These are phyloP conservation scores for Aproaerema taeniolella DNA, from an alignment of 2,888 invertebrate genomes.

Conservation along the genomic window DNA sequence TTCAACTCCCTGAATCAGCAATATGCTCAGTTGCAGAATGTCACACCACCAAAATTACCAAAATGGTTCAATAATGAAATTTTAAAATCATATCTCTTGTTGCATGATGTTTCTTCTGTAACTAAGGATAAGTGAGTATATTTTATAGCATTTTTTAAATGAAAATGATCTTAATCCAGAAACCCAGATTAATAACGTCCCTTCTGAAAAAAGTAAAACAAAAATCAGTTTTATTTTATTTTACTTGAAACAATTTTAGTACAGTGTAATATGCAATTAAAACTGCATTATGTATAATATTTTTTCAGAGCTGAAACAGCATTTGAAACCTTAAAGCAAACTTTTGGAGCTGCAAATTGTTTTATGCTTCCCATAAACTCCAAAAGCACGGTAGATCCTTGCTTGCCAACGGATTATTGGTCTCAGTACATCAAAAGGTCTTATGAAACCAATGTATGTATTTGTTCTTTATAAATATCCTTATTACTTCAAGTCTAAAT, in stretches of 20 bases:
- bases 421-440: constrained; percentile 83
- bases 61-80: constrained; percentile 90
- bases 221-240: constrained; percentile 22
- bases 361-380: constrained; percentile 95
- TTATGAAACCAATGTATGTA: constrained; percentile 64
- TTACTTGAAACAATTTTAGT: constrained; percentile 2
- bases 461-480: no score
- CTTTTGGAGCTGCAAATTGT: constrained; percentile 91
- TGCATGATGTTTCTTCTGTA: constrained; percentile 88
- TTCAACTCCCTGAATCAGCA: constrained; percentile 89
- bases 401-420: constrained; percentile 88
- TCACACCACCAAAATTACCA: constrained; percentile 86
- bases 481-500: no score
- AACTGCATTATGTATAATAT: no score
- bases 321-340: constrained; percentile 90
- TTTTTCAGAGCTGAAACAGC: constrained; percentile 86
- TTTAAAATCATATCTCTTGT: constrained; percentile 91
- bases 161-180: no score
- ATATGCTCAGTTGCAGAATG: constrained; percentile 86
- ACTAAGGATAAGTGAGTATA: constrained; percentile 84
- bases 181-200: no score
- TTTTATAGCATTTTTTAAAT: constrained; percentile 5
- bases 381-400: constrained; percentile 75
- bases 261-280: no score
- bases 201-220: neutral